A percentile compares a stretch with the other conserved stretches of the same genome.
Conservation (phyloP, 1,140 invertebrate genomes). For the Drosophila tristis region DNA sequence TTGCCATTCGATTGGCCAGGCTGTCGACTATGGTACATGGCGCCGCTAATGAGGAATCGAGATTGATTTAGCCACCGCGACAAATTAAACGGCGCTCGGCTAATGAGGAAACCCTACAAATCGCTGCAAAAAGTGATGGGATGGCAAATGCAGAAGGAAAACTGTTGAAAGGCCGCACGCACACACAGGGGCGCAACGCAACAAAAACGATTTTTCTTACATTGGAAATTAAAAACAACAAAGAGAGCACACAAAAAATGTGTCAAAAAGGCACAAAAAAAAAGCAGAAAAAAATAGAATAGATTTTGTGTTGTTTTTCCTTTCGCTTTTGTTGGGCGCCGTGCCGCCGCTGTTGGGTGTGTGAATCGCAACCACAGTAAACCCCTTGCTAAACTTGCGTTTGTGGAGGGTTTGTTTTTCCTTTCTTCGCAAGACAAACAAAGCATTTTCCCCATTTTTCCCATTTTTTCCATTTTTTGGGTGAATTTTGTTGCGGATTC, state of each 20-base stretch:
- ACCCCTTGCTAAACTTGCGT: slow-evolving; percentile 65
- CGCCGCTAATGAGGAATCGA: slow-evolving; percentile 54
- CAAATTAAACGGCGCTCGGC: slow-evolving; percentile 73
- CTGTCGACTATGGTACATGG: slow-evolving; percentile 24
- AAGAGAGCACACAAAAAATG: slow-evolving; percentile 47
- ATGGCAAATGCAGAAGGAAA: slow-evolving; percentile 34
- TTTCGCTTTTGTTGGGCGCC: too few relatives aligned
- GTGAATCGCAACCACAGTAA: slow-evolving; percentile 46
- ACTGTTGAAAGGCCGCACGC: slow-evolving; percentile 66
- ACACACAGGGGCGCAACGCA: slow-evolving; percentile 53
- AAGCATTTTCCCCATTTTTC: slow-evolving; percentile 46
- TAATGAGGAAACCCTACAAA: slow-evolving; percentile 59
- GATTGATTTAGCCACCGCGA: slow-evolving; percentile 67
- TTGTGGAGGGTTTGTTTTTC: slow-evolving; percentile 73
- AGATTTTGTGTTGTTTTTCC: slow-evolving; percentile 33
- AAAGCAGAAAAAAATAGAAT: slow-evolving; percentile 35
- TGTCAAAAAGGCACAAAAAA: slow-evolving; percentile 36
- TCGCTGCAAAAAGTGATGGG: slow-evolving; percentile 19
- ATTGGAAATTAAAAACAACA: slow-evolving; percentile 36
- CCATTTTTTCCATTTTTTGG: slow-evolving; percentile 41
- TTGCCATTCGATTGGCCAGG: slow-evolving; percentile 29
- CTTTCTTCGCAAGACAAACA: slow-evolving; percentile 74
- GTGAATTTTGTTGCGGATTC: slow-evolving; percentile 30
- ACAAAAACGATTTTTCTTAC: slow-evolving; percentile 75
- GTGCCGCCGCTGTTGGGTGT: slow-evolving; percentile 12